Base-by-base conservation (phyloP, 1,140 invertebrate genomes). In the Agrilus planipennis region DNA sequence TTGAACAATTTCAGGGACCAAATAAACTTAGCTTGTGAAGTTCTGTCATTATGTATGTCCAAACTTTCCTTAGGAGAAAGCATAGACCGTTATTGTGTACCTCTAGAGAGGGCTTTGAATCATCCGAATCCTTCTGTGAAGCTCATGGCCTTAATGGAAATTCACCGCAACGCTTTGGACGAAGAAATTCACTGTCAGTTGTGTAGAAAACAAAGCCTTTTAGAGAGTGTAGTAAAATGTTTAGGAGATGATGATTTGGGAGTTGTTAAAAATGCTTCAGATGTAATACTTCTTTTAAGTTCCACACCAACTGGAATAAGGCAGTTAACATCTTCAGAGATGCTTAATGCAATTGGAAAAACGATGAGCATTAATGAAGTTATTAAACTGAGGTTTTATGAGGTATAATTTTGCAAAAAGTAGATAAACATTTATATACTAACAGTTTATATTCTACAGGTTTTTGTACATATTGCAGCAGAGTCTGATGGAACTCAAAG, bases 401-500 rank as follows among this genome's bases (percentile, higher is more conserved):
- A 79, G 67, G 76, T 78, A 63, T 6, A 36, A 10, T 17, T n/a
- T 28, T 35, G 11, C 28, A 40, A 23, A 16, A 38, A 9, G n/a
- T n/a, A n/a, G n/a, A 37, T 42, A 16, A 17, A 4, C n/a, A 18
- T 44, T 40, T 29, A 34, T 31, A 27, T 27, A 27, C 7, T 27
- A 9, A 27, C 61, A 28, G 19, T 61, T 31, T 52, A 46, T n/a
- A 37, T 69, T 54, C 70, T 71, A 48, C 69, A 88, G 71, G 62
- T 86, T 37, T 62, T 79, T n/a, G 66, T 84, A 0, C 67, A 73
- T 32, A 70, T 88, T 39, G 69, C 77, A 19, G 68, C 63, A 39
- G 58, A 62, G 36, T 81, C 75, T 4, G 58, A 69, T 29, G 59
- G 65, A 7, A 62, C 69, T 9, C 63, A 86, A 5, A 61, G 73